A percentile compares a stretch with the other conserved stretches of the same genome.
These are phyloP conservation scores for Sabellastarte sp. DNA, from an alignment of 2,888 invertebrate genomes.

Conservation along the genomic window DNA sequence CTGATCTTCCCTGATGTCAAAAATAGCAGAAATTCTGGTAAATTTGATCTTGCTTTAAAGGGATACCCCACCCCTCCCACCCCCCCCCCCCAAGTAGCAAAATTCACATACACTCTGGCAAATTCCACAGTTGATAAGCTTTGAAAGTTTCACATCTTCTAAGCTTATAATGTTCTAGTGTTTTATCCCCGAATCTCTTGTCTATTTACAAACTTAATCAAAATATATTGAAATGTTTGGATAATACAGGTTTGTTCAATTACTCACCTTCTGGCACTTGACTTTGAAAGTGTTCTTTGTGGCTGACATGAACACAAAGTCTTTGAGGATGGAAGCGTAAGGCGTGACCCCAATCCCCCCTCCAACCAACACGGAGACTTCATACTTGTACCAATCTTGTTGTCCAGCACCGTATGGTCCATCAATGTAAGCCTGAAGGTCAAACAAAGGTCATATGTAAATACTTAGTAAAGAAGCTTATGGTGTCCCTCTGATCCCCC, in stretches of 20 bases:
- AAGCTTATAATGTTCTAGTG: no score
- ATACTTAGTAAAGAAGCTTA: slow-evolving; percentile 69
- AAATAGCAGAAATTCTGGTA: no score
- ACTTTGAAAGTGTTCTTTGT: slow-evolving; percentile 53
- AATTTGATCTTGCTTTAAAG: no score
- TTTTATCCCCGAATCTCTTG: no score
- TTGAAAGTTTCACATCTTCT: no score
- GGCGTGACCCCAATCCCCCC: slow-evolving; percentile 64
- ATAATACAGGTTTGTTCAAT: no score
- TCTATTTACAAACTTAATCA: not conserved
- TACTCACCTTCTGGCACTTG: slow-evolving; percentile 58
- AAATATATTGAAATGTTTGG: no score
- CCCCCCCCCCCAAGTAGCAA: no score
- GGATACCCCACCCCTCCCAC: no score
- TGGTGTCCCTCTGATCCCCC: slow-evolving; percentile 64
- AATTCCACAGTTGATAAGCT: no score
- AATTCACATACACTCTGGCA: no score
- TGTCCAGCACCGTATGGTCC: slow-evolving; percentile 57
- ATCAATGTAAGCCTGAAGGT: slow-evolving; percentile 48
- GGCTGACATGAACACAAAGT: slow-evolving; percentile 62
- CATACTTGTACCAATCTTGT: slow-evolving; percentile 57
- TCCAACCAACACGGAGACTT: slow-evolving; percentile 55
- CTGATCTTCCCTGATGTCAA: no score
- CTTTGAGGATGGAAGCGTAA: slow-evolving; percentile 69
- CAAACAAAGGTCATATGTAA: not conserved